Percentiles rank a stretch among this genome's conserved stretches.
phyloP scores from a whole-genome alignment of 2,797 vertebrate genomes.

The Oreortyx pictus region DNA sequence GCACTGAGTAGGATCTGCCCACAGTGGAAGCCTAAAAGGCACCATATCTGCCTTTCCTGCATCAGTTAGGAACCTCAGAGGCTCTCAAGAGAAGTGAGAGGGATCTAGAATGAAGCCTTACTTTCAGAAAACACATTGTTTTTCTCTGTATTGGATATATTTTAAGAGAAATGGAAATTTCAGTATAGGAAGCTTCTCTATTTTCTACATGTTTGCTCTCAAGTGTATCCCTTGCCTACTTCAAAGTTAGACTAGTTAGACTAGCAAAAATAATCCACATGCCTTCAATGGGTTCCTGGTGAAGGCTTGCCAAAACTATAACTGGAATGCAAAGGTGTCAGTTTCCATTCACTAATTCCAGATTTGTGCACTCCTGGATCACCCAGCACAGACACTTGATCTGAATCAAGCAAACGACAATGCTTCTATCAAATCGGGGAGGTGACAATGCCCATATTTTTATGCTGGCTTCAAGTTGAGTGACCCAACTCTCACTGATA shows the following conservation, averaged over 20 bases:
- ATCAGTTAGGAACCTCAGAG: neutral
- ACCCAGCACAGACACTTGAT: neutral
- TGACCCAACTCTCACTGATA: neutral
- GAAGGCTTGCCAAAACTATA: neutral
- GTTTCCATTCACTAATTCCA: neutral
- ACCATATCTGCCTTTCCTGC: neutral
- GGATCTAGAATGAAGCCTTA: neutral
- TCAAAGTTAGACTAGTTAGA: neutral
- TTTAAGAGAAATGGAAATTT: neutral
- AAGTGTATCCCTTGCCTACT: neutral
- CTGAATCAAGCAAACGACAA: neutral
- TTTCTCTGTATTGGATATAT: neutral
- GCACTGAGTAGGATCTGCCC: constrained; percentile 1
- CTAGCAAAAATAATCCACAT: neutral
- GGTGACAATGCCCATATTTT: neutral
- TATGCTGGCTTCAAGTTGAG: neutral
- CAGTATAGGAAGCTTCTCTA: neutral
- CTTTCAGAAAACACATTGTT: neutral
- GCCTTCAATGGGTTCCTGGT: neutral
- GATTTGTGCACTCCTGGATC: neutral
- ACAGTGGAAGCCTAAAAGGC: neutral
- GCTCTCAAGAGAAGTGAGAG: neutral
- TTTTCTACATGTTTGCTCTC: neutral
- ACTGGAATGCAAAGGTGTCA: neutral
- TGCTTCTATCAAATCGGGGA: neutral